Conservation (phyloP, 64 coral and sea anemone species). For the Platygyra sinensis region DNA sequence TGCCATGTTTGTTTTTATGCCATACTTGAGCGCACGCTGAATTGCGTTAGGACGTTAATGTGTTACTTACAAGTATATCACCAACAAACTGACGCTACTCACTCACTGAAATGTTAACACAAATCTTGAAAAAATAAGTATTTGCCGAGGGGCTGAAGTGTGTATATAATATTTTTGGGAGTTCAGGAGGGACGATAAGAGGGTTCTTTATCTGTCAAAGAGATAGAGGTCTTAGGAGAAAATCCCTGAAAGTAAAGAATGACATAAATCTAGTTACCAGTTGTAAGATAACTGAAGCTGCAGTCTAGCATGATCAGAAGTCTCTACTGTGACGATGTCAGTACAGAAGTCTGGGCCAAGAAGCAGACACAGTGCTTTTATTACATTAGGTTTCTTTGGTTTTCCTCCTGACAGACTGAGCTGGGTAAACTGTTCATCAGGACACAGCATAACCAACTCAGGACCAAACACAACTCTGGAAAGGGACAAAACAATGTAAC, state of each 20-base stretch:
- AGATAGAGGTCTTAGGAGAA: too few relatives aligned
- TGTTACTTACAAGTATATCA: too few relatives aligned
- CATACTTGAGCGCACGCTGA: too few relatives aligned
- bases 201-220: too few relatives aligned
- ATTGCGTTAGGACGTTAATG: too few relatives aligned
- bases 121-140: too few relatives aligned
- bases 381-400: constrained; percentile 96
- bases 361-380: constrained; percentile 95
- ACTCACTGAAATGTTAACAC: too few relatives aligned
- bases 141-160: too few relatives aligned
- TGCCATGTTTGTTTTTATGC: too few relatives aligned
- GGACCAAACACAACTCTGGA: constrained; percentile 95
- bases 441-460: constrained; percentile 92
- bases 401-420: constrained; percentile 98
- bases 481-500: neutral
- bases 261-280: constrained; percentile 63
- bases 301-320: constrained; percentile 92
- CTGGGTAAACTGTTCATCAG: constrained; percentile 99
- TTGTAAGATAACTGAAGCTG: constrained; percentile 95
- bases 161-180: too few relatives aligned
- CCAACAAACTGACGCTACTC: too few relatives aligned
- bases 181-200: neutral
- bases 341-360: constrained; percentile 99
- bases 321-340: constrained; percentile 96
- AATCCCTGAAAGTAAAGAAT: neutral